These are phyloP conservation scores for Epirrita christyi DNA, from an alignment of 2,888 invertebrate genomes.

Conservation along the genomic window DNA sequence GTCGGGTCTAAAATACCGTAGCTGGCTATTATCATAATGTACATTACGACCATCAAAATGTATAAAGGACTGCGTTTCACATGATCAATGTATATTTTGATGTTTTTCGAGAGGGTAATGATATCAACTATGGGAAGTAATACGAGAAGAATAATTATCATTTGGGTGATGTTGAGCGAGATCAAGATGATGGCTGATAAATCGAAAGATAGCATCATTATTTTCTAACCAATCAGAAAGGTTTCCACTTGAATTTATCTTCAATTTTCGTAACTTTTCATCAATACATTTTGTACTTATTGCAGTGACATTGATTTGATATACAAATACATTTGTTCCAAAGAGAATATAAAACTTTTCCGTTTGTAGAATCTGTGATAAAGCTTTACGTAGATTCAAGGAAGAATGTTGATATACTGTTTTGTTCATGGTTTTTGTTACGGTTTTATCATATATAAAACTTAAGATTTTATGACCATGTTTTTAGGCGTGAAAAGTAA, in stretches of 20 bases:
- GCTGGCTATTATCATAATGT: constrained; percentile 43
- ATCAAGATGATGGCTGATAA: constrained; percentile 46
- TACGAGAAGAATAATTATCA: constrained; percentile 56
- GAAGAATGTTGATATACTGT: constrained; percentile 20
- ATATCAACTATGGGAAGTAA: constrained; percentile 57
- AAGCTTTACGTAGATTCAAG: too few species aligned
- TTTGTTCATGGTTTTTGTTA: too few species aligned
- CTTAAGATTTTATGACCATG: too few species aligned
- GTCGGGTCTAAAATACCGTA: constrained; percentile 60
- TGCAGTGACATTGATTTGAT: constrained; percentile 3
- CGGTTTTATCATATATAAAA: constrained; percentile 23
- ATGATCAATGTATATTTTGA: constrained; percentile 41
- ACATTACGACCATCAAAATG: constrained; percentile 29
- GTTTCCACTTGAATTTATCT: constrained; percentile 5
- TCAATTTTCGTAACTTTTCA: too few species aligned
- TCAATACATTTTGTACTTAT: too few species aligned
- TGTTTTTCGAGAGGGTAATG: constrained; percentile 49
- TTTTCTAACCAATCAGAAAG: constrained; percentile 26
- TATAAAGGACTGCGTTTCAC: constrained; percentile 28
- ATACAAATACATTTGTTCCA: too few species aligned
- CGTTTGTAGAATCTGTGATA: too few species aligned
- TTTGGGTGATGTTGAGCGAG: constrained; percentile 54
- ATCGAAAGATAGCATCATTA: constrained; percentile 44
- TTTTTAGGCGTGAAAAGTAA: too few species aligned
- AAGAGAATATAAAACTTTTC: too few species aligned